Base-by-base conservation (phyloP, 2,888 invertebrate genomes). In the Tromatobia lineatoria region DNA sequence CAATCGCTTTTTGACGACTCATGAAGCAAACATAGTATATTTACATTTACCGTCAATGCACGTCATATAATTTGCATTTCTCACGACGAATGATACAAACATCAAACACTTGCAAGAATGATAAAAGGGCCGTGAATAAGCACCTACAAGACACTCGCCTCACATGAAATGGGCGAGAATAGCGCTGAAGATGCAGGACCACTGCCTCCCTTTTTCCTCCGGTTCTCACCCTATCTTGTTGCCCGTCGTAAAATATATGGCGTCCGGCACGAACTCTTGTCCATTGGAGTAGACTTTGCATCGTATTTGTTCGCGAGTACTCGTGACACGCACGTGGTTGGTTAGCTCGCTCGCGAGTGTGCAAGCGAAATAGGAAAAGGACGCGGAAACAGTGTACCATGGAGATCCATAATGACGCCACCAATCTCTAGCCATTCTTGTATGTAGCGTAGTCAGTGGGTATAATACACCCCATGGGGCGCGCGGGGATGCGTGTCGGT, bases 351-450 rank as follows among this genome's bases (percentile, higher is more conserved):
- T 42, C 23, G 50, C 42, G 38, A 71, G 34, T 13, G 59, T 42
- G 38, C 47, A 38, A 34, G 57, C 23, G 42, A 66, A 69, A 70
- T 23, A 75, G 25, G 64, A 66, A 50, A 73, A 67, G 23, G 29
- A 47, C 57, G 67, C 15, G 57, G 70, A 78, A 74, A 69, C 18
- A 79, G 67, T 82, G 78, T 42, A 78, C 77, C 85, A 77, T 75
- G 85, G 88, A 88, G 89, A 89, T 85, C 86, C 83, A 87, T 89
- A 90, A 90, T 88, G 90, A 88, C 88, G 87, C 89, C 82, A 85
- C 88, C 88, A 88, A 86, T 89, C 87, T 87, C 82, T 87, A 85
- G 67, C 82, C 83, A 88, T 89, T 88, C 88, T 88, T 86, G 85
- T 71, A 86, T 86, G 85, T 71, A 86, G 59, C 57, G 47, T 82